Conservation (phyloP, 2,113 vertebrate genomes). For the Mystacornis crossleyi region DNA sequence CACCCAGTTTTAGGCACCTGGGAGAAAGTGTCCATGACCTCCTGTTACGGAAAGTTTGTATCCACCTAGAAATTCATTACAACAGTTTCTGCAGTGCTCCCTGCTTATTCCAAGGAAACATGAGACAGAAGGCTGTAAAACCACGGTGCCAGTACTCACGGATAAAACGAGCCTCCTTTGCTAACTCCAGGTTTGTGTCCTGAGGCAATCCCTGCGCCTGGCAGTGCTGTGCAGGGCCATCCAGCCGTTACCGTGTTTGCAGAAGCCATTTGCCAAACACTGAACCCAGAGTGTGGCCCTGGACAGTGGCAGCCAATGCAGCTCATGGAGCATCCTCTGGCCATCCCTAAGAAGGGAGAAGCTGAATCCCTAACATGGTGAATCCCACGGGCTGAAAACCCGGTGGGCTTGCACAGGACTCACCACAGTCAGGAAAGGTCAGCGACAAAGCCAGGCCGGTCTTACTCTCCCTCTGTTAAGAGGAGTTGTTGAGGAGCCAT, state of each 20-base stretch:
- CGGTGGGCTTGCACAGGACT: accelerated
- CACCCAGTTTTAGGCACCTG: background rate
- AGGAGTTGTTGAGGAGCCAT: background rate
- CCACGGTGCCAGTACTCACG: background rate
- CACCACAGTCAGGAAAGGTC: accelerated
- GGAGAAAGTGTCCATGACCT: background rate
- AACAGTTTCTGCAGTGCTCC: accelerated
- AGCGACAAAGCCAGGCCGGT: background rate
- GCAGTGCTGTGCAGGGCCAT: background rate
- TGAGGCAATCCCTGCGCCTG: accelerated
- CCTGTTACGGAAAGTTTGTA: background rate
- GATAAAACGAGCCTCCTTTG: background rate
- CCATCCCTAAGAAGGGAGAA: background rate
- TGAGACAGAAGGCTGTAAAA: background rate
- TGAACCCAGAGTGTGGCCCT: accelerated
- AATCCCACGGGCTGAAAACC: background rate
- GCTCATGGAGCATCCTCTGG: background rate
- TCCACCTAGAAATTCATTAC: background rate
- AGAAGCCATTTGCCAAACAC: background rate
- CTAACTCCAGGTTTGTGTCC: background rate
- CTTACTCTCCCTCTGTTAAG: background rate
- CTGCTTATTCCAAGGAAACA: background rate
- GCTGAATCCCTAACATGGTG: background rate
- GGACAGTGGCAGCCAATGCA: accelerated
- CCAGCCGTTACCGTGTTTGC: accelerated